A percentile compares a stretch with the other conserved stretches of the same genome.
Evolutionary conservation across 2,888 invertebrate genomes (phyloP).

Genomic region (Ectemnius lituratus): DNA sequence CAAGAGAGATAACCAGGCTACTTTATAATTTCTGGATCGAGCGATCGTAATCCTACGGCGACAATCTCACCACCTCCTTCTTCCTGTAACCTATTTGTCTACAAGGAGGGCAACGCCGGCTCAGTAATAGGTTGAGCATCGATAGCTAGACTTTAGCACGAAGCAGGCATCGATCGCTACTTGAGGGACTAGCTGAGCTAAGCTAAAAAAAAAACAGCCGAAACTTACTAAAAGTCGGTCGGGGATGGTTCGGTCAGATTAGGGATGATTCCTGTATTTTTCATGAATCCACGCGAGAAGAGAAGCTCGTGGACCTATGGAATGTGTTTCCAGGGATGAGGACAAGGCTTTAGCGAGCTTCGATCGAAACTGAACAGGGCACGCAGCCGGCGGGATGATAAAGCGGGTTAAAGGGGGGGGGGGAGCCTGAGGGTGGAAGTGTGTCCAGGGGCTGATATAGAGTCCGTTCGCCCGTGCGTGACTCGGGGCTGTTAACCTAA

Average conservation of each 20-base stretch:
- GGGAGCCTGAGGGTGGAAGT: constrained; percentile 24
- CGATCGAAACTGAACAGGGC: constrained; percentile 34
- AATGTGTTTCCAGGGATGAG: background rate
- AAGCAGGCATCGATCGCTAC: too few relatives aligned
- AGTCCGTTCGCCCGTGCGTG: constrained; percentile 58
- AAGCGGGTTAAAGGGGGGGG: constrained; percentile 33
- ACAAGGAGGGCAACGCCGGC: too few relatives aligned
- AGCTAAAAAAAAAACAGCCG: too few relatives aligned
- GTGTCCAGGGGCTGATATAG: constrained; percentile 28
- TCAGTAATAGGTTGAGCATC: too few relatives aligned
- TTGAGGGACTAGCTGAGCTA: too few relatives aligned
- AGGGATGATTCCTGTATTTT: too few relatives aligned
- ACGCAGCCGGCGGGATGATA: constrained; percentile 37
- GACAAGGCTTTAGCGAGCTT: background rate
- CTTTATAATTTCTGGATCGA: background rate
- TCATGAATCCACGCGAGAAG: background rate
- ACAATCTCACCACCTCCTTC: too few relatives aligned
- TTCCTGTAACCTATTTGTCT: too few relatives aligned
- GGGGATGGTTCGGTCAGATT: too few relatives aligned
- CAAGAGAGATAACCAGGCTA: background rate
- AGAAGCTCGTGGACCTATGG: background rate
- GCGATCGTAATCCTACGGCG: too few relatives aligned
- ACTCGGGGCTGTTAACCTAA: constrained; percentile 70
- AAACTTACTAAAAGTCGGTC: too few relatives aligned
- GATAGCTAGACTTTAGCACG: too few relatives aligned